Base-by-base conservation (phyloP, 2,797 vertebrate species). In the Podargus strigoides region DNA sequence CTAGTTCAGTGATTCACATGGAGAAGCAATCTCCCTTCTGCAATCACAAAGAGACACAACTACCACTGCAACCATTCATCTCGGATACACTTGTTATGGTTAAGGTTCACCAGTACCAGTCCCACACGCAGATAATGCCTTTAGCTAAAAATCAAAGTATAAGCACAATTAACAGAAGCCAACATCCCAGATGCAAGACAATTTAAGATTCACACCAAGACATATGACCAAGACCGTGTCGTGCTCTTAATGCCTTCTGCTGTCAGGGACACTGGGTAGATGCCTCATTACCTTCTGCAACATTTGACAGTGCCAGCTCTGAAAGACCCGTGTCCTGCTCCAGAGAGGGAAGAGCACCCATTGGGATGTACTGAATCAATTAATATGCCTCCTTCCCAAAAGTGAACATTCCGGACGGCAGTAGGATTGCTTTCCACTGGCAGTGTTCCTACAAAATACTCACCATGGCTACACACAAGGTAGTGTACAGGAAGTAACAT, bases 141-240 rank as follows among this genome's bases (percentile, higher is more conserved):
- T 7, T 13, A 52, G 47, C 50, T 84, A 34, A 46, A 63, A 81
- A 47, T 9, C 36, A 58, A 86, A 72, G 32, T 32, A 26, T 18
- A 94, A 96, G 94, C 94, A 95, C 94, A 96, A 94, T 7, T 44
- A 74, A 49, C 0, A 22, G 68, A 80, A 72, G 53, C 42, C 30
- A 18, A 41, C 0, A 1, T 23, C 32, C 58, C n/a, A n/a, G 32
- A 52, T 8, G 44, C 7, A 18, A 49, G 52, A 10, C 7, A 36
- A 42, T 12, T 49, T 2, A 32, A 37, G 47, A 60, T 27, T 41
- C 63, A 17, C 5, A 6, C 14, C 19, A 16, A 69, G 75, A 80
- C 1, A 2, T 2, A 6, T 0, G 1, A 34, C 1, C 44, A 69
- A 79, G 62, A 26, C 7, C 4, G 39, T 0, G 3, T 18, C 28